These are phyloP conservation scores for Archivesica marissinica DNA, from an alignment of 1,140 invertebrate species.

Conservation along the genomic window DNA sequence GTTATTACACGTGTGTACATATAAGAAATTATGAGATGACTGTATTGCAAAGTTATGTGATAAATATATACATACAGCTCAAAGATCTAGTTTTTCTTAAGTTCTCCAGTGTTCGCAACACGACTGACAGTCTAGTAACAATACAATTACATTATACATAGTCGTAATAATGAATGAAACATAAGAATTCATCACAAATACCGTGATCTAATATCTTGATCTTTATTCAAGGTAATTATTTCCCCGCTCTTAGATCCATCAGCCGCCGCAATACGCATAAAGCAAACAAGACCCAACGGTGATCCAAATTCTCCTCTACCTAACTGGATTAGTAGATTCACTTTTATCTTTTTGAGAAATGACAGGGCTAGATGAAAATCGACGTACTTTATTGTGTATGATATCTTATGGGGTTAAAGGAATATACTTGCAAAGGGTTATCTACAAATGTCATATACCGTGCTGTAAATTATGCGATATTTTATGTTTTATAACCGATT, in stretches of 20 bases:
- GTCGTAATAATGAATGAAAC: too few relatives aligned
- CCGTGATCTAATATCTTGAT: too few relatives aligned
- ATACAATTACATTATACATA: too few relatives aligned
- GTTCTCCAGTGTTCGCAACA: too few relatives aligned
- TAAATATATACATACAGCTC: too few relatives aligned
- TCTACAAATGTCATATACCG: not conserved
- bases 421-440: not conserved
- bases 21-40: too few relatives aligned
- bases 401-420: not conserved
- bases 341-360: conserved; percentile 34
- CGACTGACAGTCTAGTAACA: too few relatives aligned
- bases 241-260: not conserved
- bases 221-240: not conserved
- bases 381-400: not conserved
- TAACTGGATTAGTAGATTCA: conserved; percentile 22
- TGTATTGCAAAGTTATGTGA: too few relatives aligned
- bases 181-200: not conserved
- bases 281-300: conserved; percentile 22
- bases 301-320: not conserved
- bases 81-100: too few relatives aligned
- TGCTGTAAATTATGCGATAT: not conserved
- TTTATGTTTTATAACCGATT: conserved; percentile 1
- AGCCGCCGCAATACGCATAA: conserved; percentile 18
- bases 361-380: conserved; percentile 25
- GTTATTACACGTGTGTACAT: too few relatives aligned